These are phyloP conservation scores for Tachysurus vachellii DNA, from an alignment of 2,113 vertebrate genomes.

Conservation along the genomic window DNA sequence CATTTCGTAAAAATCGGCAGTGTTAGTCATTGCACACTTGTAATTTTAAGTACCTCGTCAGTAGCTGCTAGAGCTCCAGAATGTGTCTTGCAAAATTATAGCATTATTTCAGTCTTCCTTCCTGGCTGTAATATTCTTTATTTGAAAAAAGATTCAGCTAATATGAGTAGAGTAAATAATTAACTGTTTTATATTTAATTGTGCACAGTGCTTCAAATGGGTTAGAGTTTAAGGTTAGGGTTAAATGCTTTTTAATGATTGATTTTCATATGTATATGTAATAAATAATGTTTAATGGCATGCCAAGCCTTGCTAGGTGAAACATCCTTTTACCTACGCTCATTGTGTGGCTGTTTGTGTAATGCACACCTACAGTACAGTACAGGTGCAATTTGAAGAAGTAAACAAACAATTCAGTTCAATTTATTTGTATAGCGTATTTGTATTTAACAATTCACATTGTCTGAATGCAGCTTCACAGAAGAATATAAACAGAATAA, in stretches of 20 bases:
- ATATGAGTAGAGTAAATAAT: background rate
- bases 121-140: background rate
- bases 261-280: background rate
- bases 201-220: background rate
- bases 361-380: background rate
- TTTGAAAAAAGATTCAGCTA: background rate
- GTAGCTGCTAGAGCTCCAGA: background rate
- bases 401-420: background rate
- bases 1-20: background rate
- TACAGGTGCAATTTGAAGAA: background rate
- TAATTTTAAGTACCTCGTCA: conserved; percentile 15
- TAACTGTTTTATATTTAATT: background rate
- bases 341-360: background rate
- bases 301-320: background rate
- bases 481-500: no score
- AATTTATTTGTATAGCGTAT: no score
- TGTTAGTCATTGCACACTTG: conserved; percentile 14
- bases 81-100: background rate
- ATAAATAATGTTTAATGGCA: background rate
- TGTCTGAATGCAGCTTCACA: no score
- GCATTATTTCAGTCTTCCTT: background rate
- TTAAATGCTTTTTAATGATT: background rate
- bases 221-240: no score
- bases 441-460: no score
- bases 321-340: background rate